These are phyloP conservation scores for Pachymerium ferrugineum DNA, from an alignment of 2,888 invertebrate species.

Conservation along the genomic window DNA sequence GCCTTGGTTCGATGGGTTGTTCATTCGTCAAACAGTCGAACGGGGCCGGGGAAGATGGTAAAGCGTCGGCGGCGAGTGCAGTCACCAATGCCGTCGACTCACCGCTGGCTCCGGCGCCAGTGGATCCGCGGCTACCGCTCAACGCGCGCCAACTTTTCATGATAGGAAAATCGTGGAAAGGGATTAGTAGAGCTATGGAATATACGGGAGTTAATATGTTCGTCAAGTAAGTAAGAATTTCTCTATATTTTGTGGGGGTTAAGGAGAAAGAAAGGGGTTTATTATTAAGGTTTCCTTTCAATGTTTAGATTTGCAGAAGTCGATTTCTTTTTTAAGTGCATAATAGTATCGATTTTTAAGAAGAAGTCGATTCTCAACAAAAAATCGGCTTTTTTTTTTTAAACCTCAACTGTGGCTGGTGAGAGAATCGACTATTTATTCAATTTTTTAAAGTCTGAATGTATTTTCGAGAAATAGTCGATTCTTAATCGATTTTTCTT, in stretches of 20 bases:
- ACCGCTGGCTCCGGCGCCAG: slow-evolving; percentile 37
- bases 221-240: slow-evolving; percentile 68
- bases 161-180: slow-evolving; percentile 86
- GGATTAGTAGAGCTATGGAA: slow-evolving; percentile 80
- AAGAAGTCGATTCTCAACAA: too few species aligned
- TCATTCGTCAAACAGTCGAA: slow-evolving; percentile 11
- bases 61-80: slow-evolving; percentile 12
- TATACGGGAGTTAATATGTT: slow-evolving; percentile 86
- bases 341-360: too few species aligned
- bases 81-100: not conserved
- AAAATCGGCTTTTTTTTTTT: too few species aligned
- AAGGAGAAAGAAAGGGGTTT: too few species aligned
- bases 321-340: too few species aligned
- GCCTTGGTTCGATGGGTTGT: slow-evolving; percentile 17
- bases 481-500: too few species aligned
- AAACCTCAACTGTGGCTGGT: too few species aligned
- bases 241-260: not conserved
- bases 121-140: slow-evolving; percentile 70
- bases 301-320: too few species aligned
- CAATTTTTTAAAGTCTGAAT: too few species aligned
- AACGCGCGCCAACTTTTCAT: slow-evolving; percentile 81
- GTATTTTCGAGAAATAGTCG: too few species aligned
- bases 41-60: not conserved
- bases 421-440: too few species aligned
- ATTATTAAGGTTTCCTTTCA: not conserved